Base-by-base conservation (phyloP, 2,113 vertebrate species). In the Sula dactylatra region DNA sequence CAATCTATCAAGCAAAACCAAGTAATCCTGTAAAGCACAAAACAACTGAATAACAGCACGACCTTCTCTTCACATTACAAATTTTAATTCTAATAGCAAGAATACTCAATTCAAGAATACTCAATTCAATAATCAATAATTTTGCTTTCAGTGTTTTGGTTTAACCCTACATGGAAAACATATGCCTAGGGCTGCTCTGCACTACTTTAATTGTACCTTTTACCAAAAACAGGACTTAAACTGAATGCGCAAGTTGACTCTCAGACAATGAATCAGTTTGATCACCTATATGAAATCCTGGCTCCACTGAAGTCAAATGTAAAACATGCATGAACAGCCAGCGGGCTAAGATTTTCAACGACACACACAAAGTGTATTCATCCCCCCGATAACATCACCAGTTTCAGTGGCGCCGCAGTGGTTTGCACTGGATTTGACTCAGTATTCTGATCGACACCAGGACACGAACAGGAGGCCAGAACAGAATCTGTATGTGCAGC, bases 361-460 rank as follows among this genome's bases (percentile, higher is more conserved):
- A 26, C 65, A 47, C 18, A 49, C 17, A 14, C 54, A 27, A 34
- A 2, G 1, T 22, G 69, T 88, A 29, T 9, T 78, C 27, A 21
- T 38, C 10, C 16, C 6, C 18, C 10, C 0, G 4, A 2, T 24
- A 86, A 29, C 24, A 69, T 16, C 34, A 38, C 7, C 3, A 0
- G 4, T 45, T 34, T 29, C 81, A 56, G 49, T 26, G 56, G n/a
- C 2, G 1, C 36, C 52, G 62, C 62, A n/a, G n/a, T 34, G 65
- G 59, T 42, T 82, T 3, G 0, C 25, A 1, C 22, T 67, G 80
- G 38, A 62, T 77, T 72, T 70, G 47, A 62, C 38, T 45, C 50
- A 36, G 49, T 47, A 2, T 52, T 54, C 64, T 78, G 64, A 95
- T 21, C 2, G 1, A 44, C 69, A 62, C 16, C 16, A 42, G 19